Evolutionary conservation across 2,888 invertebrate species (phyloP), one percentile per base, ranked within the genome.

Genomic region (Argyresthia albistria): DNA sequence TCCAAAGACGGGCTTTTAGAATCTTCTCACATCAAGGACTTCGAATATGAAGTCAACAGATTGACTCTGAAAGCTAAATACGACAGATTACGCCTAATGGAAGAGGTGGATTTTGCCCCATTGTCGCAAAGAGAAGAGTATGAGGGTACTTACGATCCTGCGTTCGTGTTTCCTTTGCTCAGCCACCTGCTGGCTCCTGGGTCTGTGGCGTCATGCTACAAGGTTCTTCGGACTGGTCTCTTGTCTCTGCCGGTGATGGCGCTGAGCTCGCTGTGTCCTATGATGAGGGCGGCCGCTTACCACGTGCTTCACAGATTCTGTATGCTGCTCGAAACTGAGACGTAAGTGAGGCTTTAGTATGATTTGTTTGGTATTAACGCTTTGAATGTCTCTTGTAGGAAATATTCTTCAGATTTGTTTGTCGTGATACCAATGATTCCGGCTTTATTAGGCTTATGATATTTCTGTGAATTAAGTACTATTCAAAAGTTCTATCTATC

Each of bases 111-210:
- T 25, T 25, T 25, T 25, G 25, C 25, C 25, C 61, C 65, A 7
- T 54, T 60, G 1, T 75, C 76, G 1, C 79, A 81, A 56, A 10
- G 58, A 4, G 67, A 69, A 45, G 58, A 58, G 0, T 74, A 74
- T 37, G 71, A 70, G 42, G 74, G 86, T 4, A 81, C 93, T 51
- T 97, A 97, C 63, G 97, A 97, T 79, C 93, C 97, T 1, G 88
- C 92, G 35, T 97, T 96, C 70, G 81, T 96, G 59, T 84, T 97
- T 52, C 94, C 96, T 0, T 71, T 96, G 9, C 89, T 97, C 69
- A 91, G 91, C 57, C 91, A 92, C 65, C 76, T 95, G 46, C 81
- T 96, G 57, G 91, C 93, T 0, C 93, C 95, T 4, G 94, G 94
- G 59, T 91, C 93, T 45, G 89, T 91, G 50, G 91, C 95, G 0